These are phyloP conservation scores for Carassius auratus DNA, from an alignment of 2,113 vertebrate genomes.

Conservation along the genomic window DNA sequence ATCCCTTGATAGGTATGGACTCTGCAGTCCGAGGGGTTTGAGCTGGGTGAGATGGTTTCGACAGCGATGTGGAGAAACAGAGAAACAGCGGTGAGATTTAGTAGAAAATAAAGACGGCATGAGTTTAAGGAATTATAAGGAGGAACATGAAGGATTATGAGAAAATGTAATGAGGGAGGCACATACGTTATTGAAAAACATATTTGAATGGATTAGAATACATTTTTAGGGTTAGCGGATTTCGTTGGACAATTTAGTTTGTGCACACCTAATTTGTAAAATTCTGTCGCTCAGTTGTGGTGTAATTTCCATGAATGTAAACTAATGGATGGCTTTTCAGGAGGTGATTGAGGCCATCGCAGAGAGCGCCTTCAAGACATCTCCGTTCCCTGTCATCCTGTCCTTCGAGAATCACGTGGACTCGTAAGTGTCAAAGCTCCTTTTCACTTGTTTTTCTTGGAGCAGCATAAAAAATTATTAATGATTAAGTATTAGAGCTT, in stretches of 20 bases:
- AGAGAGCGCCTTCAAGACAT: slow-evolving; percentile 98
- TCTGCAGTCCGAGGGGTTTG: too few species aligned
- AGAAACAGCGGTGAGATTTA: too few species aligned
- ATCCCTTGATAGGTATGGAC: too few species aligned
- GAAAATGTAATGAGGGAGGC: neutral
- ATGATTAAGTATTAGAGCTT: too few species aligned
- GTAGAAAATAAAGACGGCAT: neutral
- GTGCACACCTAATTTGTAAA: neutral
- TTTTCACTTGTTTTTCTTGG: too few species aligned
- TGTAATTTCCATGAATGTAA: slow-evolving; percentile 37
- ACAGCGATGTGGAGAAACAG: too few species aligned
- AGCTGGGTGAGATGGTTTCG: too few species aligned
- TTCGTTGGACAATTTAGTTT: too few species aligned
- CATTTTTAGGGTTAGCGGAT: too few species aligned
- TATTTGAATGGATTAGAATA: neutral
- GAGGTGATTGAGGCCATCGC: slow-evolving; percentile 98
- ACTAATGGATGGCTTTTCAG: slow-evolving; percentile 67
- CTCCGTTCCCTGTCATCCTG: slow-evolving; percentile 93
- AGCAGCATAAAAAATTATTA: too few species aligned
- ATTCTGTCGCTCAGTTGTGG: neutral
- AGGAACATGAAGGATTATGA: neutral
- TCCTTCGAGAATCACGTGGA: slow-evolving; percentile 99
- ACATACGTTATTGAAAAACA: neutral
- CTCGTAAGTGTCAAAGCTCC: slow-evolving; percentile 82
- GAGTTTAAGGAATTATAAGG: neutral